Percentiles rank a stretch among this genome's conserved stretches.
Conservation (phyloP, 37 sponge, comb jelly and placozoan species). For the Dysidea cf. avara region DNA sequence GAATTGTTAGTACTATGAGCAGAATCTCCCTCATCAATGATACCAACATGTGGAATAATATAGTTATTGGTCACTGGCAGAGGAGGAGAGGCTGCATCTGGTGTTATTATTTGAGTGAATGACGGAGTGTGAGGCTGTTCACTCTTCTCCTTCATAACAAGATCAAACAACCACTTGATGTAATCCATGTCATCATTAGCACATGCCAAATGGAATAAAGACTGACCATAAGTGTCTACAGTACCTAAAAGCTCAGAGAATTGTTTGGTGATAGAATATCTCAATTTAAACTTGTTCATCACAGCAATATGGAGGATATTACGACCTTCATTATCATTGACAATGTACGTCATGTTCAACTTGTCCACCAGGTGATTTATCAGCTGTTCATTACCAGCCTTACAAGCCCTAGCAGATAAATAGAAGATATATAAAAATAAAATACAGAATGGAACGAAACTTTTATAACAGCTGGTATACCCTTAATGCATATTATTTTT, state of each 20-base stretch:
- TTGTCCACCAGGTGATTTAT: conserved; percentile 30
- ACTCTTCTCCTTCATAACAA: conserved; percentile 4
- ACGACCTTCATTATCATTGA: conserved; percentile 32
- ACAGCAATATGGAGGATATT: conserved; percentile 68
- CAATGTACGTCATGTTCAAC: conserved; percentile 17
- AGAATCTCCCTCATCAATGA: no score
- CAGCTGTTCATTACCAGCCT: conserved; percentile 29
- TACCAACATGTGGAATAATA: no score
- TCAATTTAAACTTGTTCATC: conserved; percentile 23
- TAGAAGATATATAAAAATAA: no score
- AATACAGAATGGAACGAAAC: no score
- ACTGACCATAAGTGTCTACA: conserved; percentile 22
- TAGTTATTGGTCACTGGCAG: no score
- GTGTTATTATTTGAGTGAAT: no score
- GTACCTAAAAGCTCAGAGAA: conserved; percentile 40
- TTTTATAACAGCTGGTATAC: no score
- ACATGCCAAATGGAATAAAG: conserved; percentile 60
- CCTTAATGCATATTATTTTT: no score
- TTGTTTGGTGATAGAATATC: conserved; percentile 47
- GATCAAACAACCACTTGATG: conserved; percentile 59
- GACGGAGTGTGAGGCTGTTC: no score
- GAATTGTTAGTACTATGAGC: no score
- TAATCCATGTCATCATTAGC: conserved; percentile 49
- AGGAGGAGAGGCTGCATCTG: no score
- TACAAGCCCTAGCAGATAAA: conserved; percentile 70